phyloP scores from a whole-genome alignment of 2,113 vertebrate species.

The Hippotragus niger region DNA sequence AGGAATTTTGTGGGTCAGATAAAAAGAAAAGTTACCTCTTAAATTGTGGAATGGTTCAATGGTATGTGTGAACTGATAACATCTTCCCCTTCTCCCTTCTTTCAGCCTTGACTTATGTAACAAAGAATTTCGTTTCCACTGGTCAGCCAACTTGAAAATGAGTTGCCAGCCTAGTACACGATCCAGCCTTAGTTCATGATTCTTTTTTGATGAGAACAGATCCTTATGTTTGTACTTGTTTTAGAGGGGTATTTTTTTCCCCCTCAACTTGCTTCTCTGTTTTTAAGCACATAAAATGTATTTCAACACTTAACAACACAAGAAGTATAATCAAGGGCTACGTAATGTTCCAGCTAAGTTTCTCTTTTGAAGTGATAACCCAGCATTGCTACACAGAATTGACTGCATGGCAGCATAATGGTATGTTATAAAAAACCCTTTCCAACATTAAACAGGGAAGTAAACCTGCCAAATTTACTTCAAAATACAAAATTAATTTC shows the following conservation, averaged over 20 bases:
- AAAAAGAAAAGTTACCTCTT: constrained; percentile 19
- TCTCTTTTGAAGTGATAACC: constrained; percentile 41
- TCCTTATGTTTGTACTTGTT: constrained; percentile 42
- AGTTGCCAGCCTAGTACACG: background rate
- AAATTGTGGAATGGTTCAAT: background rate
- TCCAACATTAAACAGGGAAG: constrained; percentile 51
- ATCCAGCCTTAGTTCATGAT: background rate
- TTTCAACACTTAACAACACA: constrained; percentile 40
- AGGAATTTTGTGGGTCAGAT: background rate
- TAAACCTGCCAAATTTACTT: constrained; percentile 54
- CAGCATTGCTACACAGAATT: background rate
- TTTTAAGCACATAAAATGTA: constrained; percentile 43
- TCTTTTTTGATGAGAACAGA: constrained; percentile 51
- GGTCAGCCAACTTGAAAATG: background rate
- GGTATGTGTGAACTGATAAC: background rate
- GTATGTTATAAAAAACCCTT: constrained; percentile 24
- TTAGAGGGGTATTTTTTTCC: background rate
- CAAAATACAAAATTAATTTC: constrained; percentile 62
- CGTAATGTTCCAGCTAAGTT: constrained; percentile 14
- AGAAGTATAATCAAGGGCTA: constrained; percentile 41
- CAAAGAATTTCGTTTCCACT: constrained; percentile 23
- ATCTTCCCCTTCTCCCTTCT: background rate
- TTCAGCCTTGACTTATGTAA: background rate
- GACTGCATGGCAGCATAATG: constrained; percentile 30
- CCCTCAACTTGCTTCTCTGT: background rate